Evolutionary conservation across 2,113 vertebrate species (phyloP).

Genomic region (Saccopteryx leptura): DNA sequence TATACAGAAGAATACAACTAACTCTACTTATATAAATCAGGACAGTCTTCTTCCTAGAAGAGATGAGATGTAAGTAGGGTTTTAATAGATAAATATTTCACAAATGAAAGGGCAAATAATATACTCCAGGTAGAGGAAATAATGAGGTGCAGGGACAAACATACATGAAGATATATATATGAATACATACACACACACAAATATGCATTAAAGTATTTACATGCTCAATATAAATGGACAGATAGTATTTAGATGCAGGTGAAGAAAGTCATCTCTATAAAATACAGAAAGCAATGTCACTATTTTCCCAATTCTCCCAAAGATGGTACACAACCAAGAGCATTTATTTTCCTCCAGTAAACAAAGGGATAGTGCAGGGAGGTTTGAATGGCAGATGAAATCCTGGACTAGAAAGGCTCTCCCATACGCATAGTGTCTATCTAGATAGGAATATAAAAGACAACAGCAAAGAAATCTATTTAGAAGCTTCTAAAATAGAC

Average conservation of each 20-base stretch:
- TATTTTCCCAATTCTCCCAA: slow-evolving; percentile 17
- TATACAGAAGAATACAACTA: slow-evolving; percentile 30
- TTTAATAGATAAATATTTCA: slow-evolving; percentile 28
- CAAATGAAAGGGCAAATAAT: slow-evolving; percentile 20
- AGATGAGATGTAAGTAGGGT: background rate
- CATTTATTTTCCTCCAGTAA: slow-evolving; percentile 12
- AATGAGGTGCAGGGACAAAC: background rate
- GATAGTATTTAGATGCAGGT: slow-evolving; percentile 27
- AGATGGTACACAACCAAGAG: slow-evolving; percentile 14
- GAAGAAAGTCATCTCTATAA: slow-evolving; percentile 12
- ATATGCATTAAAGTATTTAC: background rate
- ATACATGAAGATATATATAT: background rate
- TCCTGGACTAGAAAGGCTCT: background rate
- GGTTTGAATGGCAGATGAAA: background rate
- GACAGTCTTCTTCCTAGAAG: slow-evolving; percentile 50
- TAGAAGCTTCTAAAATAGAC: slow-evolving; percentile 33
- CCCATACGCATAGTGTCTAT: background rate
- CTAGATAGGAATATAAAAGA: background rate
- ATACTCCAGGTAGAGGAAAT: background rate
- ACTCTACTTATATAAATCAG: slow-evolving; percentile 35
- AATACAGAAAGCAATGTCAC: slow-evolving; percentile 46
- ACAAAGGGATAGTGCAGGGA: background rate
- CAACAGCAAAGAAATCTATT: slow-evolving; percentile 26
- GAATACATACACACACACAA: background rate
- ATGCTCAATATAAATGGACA: background rate